Evolutionary conservation across 2,888 invertebrate species (phyloP), one percentile per base, ranked within the genome.

Genomic region (Orthosia cruda): DNA sequence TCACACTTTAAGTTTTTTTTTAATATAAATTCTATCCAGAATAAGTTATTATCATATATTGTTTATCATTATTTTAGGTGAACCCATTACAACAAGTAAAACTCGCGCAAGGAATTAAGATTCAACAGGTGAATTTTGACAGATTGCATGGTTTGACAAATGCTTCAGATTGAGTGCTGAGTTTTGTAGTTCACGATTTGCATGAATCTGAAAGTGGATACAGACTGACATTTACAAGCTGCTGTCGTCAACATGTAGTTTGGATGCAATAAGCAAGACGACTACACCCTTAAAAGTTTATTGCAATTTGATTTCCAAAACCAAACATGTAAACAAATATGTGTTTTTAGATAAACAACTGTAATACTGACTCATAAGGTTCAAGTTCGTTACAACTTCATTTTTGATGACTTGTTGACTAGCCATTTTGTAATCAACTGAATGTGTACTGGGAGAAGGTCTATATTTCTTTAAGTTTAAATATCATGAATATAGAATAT

Each of bases 81-180:
- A 96, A 95, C 91, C 94, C 94, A 84, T 90, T 96, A 89, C 96
- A 96, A 86, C 96, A 96, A 83, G 94, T 96, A 87, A 96, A 96
- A 93, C 93, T 96, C 88, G 94, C 96, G 88, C 96, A 96, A 82
- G 96, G 96, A 89, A 94, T 96, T 80, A 96, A 96, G 93, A 94
- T 96, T 72, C 96, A 96, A 83, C 96, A 96, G 96, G 96, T 96
- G 95, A 95, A 87, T 89, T 87, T 87, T 87, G 83, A 85, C 74
- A 87, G 80, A 84, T 81, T 89, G 93, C 92, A 93, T 92, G 93
- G 78, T 81, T 87, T 85, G 80, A 81, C 79, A 74, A 87, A 84
- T 68, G 84, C 85, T 80, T 84, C 70, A 71, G 74, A 73, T 67
- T 76, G 54, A 64, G 63, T 62, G 81, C 57, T 57, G 76, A 80